phyloP scores from a whole-genome alignment of 2,113 vertebrate species.

The Sturnira hondurensis region DNA sequence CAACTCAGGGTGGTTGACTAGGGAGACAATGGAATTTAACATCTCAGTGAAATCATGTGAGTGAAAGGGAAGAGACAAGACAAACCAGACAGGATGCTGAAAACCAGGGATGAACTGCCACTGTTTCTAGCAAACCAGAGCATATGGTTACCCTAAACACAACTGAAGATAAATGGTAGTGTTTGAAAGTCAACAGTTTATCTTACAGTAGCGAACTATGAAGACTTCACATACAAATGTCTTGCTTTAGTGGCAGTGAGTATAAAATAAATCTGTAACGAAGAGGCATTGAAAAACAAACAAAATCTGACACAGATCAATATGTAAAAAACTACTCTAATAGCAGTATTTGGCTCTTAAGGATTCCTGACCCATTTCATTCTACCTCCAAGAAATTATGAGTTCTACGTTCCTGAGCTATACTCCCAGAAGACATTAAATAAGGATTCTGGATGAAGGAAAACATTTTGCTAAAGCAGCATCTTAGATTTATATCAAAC shows the following conservation, averaged over 20 bases:
- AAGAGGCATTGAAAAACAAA: neutral
- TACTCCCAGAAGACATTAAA: neutral
- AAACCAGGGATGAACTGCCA: neutral
- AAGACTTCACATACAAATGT: neutral
- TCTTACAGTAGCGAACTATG: neutral
- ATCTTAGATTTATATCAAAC: neutral
- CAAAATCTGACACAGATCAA: neutral
- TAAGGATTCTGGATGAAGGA: neutral
- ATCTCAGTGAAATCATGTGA: neutral
- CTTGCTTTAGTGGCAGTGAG: neutral
- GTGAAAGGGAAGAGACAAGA: neutral
- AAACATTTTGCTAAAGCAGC: neutral
- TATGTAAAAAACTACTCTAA: neutral
- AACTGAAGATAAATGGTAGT: neutral
- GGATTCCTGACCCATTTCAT: neutral
- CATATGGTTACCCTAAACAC: neutral
- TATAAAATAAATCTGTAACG: neutral
- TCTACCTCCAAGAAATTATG: neutral
- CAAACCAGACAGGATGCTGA: neutral
- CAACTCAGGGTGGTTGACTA: neutral
- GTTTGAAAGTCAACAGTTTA: neutral
- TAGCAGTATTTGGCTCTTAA: neutral
- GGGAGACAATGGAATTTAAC: neutral
- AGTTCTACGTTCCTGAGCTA: neutral
- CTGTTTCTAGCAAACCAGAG: neutral